Evolutionary conservation across 1,140 invertebrate species (phyloP).

Genomic region (Limonius californicus): DNA sequence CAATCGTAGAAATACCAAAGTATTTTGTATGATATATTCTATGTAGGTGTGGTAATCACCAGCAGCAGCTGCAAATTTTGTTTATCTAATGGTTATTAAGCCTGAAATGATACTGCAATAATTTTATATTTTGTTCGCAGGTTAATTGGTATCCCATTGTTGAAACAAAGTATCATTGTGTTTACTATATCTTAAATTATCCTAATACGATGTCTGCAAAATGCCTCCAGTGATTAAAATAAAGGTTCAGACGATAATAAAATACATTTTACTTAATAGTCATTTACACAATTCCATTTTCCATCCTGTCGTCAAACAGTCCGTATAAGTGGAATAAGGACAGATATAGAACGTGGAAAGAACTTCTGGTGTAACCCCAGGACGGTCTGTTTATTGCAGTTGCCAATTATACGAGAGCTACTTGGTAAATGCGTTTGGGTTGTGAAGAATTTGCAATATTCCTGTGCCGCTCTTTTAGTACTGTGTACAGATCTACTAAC

Average conservation of each 20-base stretch:
- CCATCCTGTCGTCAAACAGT: not conserved
- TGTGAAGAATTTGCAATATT: not conserved
- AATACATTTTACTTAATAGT: not conserved
- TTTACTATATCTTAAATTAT: not conserved
- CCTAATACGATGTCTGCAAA: not conserved
- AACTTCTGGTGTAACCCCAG: not conserved
- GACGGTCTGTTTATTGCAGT: conserved; percentile 6
- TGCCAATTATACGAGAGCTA: conserved; percentile 1
- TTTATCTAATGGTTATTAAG: no score
- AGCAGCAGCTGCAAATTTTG: no score
- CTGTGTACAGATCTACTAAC: not conserved
- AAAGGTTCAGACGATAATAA: not conserved
- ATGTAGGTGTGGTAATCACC: no score
- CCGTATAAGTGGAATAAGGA: not conserved
- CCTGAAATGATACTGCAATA: no score
- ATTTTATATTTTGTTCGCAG: no score
- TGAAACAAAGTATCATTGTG: no score
- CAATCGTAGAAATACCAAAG: no score
- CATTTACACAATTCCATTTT: not conserved
- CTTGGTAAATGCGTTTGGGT: not conserved
- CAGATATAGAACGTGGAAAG: not conserved
- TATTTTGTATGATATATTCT: no score
- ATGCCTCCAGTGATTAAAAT: not conserved
- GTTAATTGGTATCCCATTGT: no score
- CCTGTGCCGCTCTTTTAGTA: not conserved